Conservation (phyloP, 1,140 invertebrate species). For the Microplitis mediator region DNA sequence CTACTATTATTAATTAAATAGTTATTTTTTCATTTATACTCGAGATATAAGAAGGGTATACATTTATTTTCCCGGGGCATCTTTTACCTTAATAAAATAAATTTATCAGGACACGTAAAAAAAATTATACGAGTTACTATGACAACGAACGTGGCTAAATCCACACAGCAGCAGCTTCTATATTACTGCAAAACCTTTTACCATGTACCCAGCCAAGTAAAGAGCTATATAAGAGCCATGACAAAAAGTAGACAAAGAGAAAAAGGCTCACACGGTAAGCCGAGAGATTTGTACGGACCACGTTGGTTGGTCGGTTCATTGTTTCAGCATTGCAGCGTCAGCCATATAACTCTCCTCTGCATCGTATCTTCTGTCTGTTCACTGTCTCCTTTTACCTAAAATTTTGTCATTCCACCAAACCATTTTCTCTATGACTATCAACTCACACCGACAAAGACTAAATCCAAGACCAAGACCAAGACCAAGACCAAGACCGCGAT, state of each 20-base stretch:
- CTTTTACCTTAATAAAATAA: no score
- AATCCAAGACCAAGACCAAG: background rate
- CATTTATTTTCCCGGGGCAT: no score
- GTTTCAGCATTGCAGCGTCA: constrained; percentile 48
- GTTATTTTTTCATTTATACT: no score
- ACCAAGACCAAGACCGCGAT: background rate
- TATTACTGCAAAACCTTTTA: background rate
- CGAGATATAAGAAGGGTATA: no score
- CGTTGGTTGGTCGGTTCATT: constrained; percentile 61
- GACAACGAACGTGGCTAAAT: constrained; percentile 55
- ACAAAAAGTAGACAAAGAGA: constrained; percentile 37
- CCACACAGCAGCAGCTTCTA: constrained; percentile 49
- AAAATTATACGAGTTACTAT: constrained; percentile 44
- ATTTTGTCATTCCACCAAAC: background rate
- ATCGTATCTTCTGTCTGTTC: background rate
- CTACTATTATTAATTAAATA: no score
- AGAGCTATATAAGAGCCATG: constrained; percentile 24
- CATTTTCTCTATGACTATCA: background rate
- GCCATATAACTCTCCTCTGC: constrained; percentile 14
- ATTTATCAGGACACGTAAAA: background rate
- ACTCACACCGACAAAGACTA: background rate
- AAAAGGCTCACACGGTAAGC: constrained; percentile 45
- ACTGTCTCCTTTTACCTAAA: background rate
- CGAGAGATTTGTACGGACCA: constrained; percentile 54
- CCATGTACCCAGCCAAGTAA: background rate